Percentiles rank a stretch among this genome's conserved stretches.
Conservation (phyloP, 2,113 vertebrate genomes). For the Trichomycterus rosablanca region DNA sequence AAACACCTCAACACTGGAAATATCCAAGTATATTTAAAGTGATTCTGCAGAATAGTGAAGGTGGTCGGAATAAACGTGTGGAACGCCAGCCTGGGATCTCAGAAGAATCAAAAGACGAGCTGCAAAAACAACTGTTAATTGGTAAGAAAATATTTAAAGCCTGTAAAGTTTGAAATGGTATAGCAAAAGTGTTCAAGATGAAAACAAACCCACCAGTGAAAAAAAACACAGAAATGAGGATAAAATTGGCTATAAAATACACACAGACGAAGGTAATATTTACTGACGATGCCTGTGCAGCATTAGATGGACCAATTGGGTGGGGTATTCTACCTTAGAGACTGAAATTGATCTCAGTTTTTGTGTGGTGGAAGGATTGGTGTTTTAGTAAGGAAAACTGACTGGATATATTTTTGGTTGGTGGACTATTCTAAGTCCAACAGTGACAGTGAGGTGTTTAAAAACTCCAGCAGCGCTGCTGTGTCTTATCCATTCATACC, state of each 20-base stretch:
- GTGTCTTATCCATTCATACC: no score
- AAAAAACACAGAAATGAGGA: background rate
- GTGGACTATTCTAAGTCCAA: no score
- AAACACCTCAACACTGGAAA: background rate
- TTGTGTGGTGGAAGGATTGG: no score
- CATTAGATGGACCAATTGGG: background rate
- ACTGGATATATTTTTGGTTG: no score
- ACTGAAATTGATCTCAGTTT: no score
- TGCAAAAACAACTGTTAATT: background rate
- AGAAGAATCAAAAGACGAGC: background rate
- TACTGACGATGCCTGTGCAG: background rate
- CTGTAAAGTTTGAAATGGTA: background rate
- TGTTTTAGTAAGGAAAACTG: no score
- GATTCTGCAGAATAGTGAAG: background rate
- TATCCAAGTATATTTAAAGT: background rate
- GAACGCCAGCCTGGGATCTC: background rate
- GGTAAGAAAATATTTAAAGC: background rate
- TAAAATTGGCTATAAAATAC: background rate
- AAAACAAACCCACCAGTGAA: no score
- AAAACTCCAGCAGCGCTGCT: no score
- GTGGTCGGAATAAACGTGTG: background rate
- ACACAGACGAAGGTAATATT: background rate
- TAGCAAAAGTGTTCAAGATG: no score
- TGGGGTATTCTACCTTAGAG: no score
- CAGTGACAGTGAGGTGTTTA: no score